Evolutionary conservation across 1,140 invertebrate genomes (phyloP), one percentile per base, ranked within the genome.

Genomic region (Luehdorfia chinensis): DNA sequence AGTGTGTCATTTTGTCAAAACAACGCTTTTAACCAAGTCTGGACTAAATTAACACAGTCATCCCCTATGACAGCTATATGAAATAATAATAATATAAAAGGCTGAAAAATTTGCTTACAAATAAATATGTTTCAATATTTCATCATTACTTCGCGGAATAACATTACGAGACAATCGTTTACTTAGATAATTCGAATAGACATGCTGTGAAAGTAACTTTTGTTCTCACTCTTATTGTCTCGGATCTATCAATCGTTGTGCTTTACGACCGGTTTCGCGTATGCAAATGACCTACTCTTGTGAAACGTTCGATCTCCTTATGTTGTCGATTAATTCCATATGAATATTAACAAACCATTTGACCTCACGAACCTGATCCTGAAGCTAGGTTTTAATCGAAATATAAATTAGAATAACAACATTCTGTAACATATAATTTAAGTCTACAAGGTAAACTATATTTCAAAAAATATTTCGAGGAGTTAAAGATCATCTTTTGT

Each of bases 201-300:
- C 21, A 27, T 1, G 18, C 21, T 50, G 66, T 64, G 68, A 77
- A 75, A 77, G 68, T 69, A 31, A 33, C 15, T 46, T 60, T 75
- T 70, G 60, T 59, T 30, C 50, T 61, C 59, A 48, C 55, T 23
- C 39, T 32, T 41, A 66, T 66, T 72, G 60, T 72, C 59, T 65
- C 46, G 50, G 47, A 58, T 68, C 56, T 62, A 61, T 67, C 59
- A 59, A 44, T 46, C 43, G 30, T 43, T 37, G 27, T 47, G 47
- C 34, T 21, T 34, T 14, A 15, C 21, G 19, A 60, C 62, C 56
- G 55, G 61, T 68, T 61, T 59, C 30, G 16, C 47, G 54, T 50
- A 65, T 57, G 58, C 21, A 56, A 57, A 68, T 61, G 37, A 47
- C 34, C 32, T 36, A 33, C 31, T 50, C 39, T 66, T 55, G 54